Evolutionary conservation across 2,888 invertebrate species (phyloP).

Genomic region (Microctonus hyperodae): DNA sequence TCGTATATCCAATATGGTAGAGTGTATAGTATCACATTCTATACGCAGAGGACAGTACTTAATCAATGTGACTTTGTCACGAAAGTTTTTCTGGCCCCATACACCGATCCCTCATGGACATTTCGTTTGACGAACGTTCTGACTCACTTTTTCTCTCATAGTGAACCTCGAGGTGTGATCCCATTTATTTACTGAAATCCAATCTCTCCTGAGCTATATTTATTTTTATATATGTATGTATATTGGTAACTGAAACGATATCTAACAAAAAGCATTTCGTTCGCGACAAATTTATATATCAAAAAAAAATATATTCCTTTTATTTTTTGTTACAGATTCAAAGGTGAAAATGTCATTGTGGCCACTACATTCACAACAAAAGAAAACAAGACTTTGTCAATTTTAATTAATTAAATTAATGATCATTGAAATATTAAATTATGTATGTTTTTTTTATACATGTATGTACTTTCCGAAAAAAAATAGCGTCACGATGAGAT

Average conservation of each 20-base stretch:
- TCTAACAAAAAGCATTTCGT: background rate
- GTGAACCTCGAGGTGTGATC: background rate
- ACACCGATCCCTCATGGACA: constrained; percentile 15
- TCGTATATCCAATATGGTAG: constrained; percentile 38
- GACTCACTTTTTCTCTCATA: background rate
- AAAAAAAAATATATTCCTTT: background rate
- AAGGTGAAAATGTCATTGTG: background rate
- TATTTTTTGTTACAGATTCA: constrained; percentile 13
- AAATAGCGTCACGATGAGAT: no score
- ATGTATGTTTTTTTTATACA: no score
- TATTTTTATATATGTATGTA: background rate
- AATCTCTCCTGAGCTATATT: background rate
- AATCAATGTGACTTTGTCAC: constrained; percentile 35
- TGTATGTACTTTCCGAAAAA: no score
- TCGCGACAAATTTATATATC: background rate
- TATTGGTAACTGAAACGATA: background rate
- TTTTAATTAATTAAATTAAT: no score
- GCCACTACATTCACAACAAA: background rate
- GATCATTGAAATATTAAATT: no score
- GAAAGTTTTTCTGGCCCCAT: constrained; percentile 3
- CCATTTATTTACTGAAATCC: constrained; percentile 14
- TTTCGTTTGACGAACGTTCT: constrained; percentile 22
- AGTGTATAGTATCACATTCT: constrained; percentile 36
- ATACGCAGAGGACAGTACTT: constrained; percentile 27
- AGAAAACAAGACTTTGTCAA: background rate